Evolutionary conservation across 2,113 vertebrate genomes (phyloP), one percentile per base, ranked within the genome.

Genomic region (Coryphaenoides rupestris): DNA sequence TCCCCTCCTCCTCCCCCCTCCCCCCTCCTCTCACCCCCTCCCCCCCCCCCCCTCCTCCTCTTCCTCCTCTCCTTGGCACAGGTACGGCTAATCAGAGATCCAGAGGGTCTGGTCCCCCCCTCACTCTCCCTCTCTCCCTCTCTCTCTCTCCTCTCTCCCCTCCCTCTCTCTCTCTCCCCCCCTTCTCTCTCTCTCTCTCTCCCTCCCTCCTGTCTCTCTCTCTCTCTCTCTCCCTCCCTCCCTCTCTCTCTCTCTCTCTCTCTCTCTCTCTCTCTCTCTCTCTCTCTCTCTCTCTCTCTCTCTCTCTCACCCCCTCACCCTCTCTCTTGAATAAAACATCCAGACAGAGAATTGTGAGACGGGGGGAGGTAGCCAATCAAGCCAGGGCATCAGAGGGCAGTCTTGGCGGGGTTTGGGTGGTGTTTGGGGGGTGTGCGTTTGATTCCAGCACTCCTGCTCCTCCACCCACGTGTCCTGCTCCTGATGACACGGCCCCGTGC

Each of bases 251-350:
- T n/a, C n/a, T n/a, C n/a, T n/a, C n/a, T n/a, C n/a, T n/a, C n/a
- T n/a, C n/a, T n/a, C n/a, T n/a, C n/a, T n/a, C n/a, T n/a, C n/a
- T n/a, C n/a, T n/a, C n/a, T n/a, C n/a, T n/a, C n/a, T n/a, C n/a
- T n/a, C n/a, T n/a, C n/a, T n/a, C n/a, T n/a, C n/a, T n/a, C n/a
- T n/a, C n/a, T n/a, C n/a, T n/a, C n/a, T n/a, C n/a, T n/a, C n/a
- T n/a, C n/a, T n/a, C n/a, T n/a, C n/a, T n/a, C n/a, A n/a, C n/a
- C n/a, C n/a, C n/a, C n/a, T n/a, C n/a, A n/a, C n/a, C n/a, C n/a
- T n/a, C n/a, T n/a, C 53, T 22, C 17, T 75, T 89, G 83, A 89
- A 90, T 88, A 85, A 87, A 87, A 85, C 83, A 89, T 84, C 66
- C 55, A 68, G 67, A 33, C 13, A 80, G 60, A 56, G 66, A 75